These are phyloP conservation scores for Drosophila takahashii DNA, from an alignment of 1,140 invertebrate genomes.

Conservation along the genomic window DNA sequence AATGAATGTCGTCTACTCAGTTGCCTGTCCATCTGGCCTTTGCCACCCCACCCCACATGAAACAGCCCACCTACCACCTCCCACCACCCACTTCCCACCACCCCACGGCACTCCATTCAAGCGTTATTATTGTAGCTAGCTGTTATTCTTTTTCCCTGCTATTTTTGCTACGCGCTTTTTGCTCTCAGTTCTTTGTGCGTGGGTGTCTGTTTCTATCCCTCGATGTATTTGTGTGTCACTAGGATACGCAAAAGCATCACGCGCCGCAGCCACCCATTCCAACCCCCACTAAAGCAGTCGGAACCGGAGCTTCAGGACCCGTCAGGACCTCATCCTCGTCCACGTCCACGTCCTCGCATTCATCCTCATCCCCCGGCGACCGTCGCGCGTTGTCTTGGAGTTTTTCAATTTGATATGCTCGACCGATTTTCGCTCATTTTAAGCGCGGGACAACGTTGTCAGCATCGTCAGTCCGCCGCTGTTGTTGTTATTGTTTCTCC, in stretches of 20 bases:
- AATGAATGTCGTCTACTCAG: slow-evolving; percentile 77
- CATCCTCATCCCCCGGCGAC: neutral
- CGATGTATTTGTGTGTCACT: slow-evolving; percentile 77
- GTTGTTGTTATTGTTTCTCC: slow-evolving; percentile 52
- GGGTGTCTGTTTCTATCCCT: slow-evolving; percentile 46
- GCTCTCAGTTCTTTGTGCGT: slow-evolving; percentile 51
- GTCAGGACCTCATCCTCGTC: slow-evolving; percentile 11
- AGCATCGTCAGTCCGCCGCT: slow-evolving; percentile 32
- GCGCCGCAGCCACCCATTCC: slow-evolving; percentile 29
- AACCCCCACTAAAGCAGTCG: slow-evolving; percentile 7
- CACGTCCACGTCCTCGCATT: neutral
- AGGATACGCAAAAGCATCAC: slow-evolving; percentile 79
- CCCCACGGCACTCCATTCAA: slow-evolving; percentile 35
- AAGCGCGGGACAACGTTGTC: slow-evolving; percentile 60
- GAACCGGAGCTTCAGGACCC: slow-evolving; percentile 16
- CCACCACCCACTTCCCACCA: neutral
- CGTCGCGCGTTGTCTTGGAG: slow-evolving; percentile 66
- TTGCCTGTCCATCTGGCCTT: slow-evolving; percentile 44
- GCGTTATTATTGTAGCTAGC: slow-evolving; percentile 75
- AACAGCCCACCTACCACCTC: neutral
- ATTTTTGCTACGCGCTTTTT: slow-evolving; percentile 70
- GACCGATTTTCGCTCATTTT: slow-evolving; percentile 82
- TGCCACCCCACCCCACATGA: neutral
- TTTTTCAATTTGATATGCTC: slow-evolving; percentile 83
- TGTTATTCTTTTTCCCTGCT: slow-evolving; percentile 55